Evolutionary conservation across 2,888 invertebrate genomes (phyloP), one percentile per base, ranked within the genome.

Genomic region (Lathronympha strigana): DNA sequence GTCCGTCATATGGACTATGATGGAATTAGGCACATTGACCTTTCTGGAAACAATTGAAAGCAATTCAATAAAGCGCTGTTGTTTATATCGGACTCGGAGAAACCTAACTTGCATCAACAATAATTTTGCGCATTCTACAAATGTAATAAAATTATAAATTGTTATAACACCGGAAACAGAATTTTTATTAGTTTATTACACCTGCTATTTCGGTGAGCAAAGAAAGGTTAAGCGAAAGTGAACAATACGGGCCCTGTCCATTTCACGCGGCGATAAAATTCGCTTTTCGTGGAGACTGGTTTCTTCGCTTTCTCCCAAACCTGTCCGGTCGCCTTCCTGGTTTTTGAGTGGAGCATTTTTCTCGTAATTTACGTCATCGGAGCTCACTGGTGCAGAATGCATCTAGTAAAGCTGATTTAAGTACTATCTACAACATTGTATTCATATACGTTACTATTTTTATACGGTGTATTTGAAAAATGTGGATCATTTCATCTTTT

Each of bases 271-370:
- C 50, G n/a, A 40, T 49, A 50, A 61, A 61, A 61, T 61, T 61
- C 61, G 40, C 50, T 61, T 61, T 61, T 61, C 50, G 61, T 61
- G 28, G 61, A 8, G 61, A 61, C 61, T 40, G 50, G 61, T 50
- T 40, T 13, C 73, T 69, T 80, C 76, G 78, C 80, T 81, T 78
- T 80, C 78, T 73, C 75, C 77, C 55, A 74, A 78, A 79, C 77
- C 70, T 54, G 78, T 77, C 33, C 25, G 50, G n/a, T 33, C 28
- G 45, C 53, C 51, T 58, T 58, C 63, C 63, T 57, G 31, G 25
- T 31, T 47, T 58, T 57, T 47, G 31, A 19, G 28, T 15, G 21
- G 19, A 43, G 33, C 43, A 31, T 57, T 57, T 57, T 57, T 57
- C 57, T 31, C 45, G 28, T 57, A 57, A 57, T 31, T 13, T 31